These are phyloP conservation scores for Platycheirus albimanus DNA, from an alignment of 2,888 invertebrate species.

Conservation along the genomic window DNA sequence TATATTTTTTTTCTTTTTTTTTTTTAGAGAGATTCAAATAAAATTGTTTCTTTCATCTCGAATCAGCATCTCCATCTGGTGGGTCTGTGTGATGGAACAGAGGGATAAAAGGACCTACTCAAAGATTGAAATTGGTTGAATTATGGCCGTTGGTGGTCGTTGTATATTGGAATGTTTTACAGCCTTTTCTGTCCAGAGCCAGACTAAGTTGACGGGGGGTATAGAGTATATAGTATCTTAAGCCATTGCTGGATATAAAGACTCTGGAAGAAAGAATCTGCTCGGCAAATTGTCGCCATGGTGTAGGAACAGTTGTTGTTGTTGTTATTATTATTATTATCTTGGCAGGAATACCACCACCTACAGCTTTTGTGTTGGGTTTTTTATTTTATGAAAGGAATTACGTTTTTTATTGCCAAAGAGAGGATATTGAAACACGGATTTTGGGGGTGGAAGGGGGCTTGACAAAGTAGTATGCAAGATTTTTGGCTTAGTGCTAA, in stretches of 20 bases:
- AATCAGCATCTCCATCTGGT: not conserved
- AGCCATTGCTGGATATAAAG: conserved; percentile 14
- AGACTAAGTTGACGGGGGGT: conserved; percentile 10
- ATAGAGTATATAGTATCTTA: too few species aligned
- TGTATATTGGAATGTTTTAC: conserved; percentile 46
- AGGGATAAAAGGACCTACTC: conserved; percentile 18
- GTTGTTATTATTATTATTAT: conserved; percentile 7
- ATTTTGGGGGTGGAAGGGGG: not conserved
- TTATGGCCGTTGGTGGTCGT: conserved; percentile 52
- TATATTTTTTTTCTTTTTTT: too few species aligned
- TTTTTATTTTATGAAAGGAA: conserved; percentile 34
- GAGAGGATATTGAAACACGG: conserved; percentile 20
- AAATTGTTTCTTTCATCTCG: conserved; percentile 8
- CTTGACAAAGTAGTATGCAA: conserved; percentile 23
- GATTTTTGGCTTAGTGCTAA: conserved; percentile 55
- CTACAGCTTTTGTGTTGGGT: conserved; percentile 29
- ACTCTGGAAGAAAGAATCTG: conserved; percentile 32
- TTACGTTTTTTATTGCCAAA: conserved; percentile 43
- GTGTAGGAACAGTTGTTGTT: conserved; percentile 23
- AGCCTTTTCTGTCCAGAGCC: conserved; percentile 15
- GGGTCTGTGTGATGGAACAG: not conserved
- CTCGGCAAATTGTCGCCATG: conserved; percentile 65
- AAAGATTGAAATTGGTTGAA: conserved; percentile 56
- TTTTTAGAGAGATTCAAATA: not conserved
- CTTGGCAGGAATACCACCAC: not conserved